Conservation (phyloP, 2,888 invertebrate species). For the Dicranocentrus wangi region DNA sequence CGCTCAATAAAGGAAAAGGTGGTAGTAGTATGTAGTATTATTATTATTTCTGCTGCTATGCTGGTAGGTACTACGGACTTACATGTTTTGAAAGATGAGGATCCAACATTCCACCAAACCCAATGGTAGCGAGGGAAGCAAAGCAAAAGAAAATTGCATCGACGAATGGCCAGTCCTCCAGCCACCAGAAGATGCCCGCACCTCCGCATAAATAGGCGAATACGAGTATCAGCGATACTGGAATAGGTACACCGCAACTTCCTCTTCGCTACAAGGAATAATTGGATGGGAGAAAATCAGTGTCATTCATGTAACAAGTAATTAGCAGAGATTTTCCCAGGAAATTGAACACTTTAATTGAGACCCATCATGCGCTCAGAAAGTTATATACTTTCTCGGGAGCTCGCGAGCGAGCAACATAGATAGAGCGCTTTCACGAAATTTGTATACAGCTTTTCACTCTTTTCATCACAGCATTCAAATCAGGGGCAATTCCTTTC, state of each 20-base stretch:
- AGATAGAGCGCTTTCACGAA: too few relatives aligned
- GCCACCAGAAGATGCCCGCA: conserved; percentile 73
- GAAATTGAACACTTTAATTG: too few relatives aligned
- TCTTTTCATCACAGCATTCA: too few relatives aligned
- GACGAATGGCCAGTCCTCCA: conserved; percentile 73
- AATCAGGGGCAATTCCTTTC: too few relatives aligned
- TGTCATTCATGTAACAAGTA: neutral
- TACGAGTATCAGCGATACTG: conserved; percentile 72
- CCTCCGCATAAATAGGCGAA: conserved; percentile 73
- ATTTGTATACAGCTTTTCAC: too few relatives aligned
- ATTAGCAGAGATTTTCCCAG: neutral
- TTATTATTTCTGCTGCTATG: too few relatives aligned
- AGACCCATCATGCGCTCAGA: too few relatives aligned
- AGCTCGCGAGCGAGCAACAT: too few relatives aligned
- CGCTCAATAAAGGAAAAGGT: too few relatives aligned
- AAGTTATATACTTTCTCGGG: too few relatives aligned
- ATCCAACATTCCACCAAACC: conserved; percentile 79
- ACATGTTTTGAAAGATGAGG: conserved; percentile 72
- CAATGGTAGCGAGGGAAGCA: conserved; percentile 81
- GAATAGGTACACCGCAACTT: conserved; percentile 72
- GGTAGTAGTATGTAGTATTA: too few relatives aligned
- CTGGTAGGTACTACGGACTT: conserved; percentile 41
- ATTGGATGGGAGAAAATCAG: conserved; percentile 5
- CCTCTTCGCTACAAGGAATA: conserved; percentile 58
- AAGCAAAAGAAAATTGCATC: conserved; percentile 73